A percentile compares a stretch with the other conserved stretches of the same genome.
Conservation (phyloP, 2,797 vertebrate species). For the Enteromius paludinosus region DNA sequence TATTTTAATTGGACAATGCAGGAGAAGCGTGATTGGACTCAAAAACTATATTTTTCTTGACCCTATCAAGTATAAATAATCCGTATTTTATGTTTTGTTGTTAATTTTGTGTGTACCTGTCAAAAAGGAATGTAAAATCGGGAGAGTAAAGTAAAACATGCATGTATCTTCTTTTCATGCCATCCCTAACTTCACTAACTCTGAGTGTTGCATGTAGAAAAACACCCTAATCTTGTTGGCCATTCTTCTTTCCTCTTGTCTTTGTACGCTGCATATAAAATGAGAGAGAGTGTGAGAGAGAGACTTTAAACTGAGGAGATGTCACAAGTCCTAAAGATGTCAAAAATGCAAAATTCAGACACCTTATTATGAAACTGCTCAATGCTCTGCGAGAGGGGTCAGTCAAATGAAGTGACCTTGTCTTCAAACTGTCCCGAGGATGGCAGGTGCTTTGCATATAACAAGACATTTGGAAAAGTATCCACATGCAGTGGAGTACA, state of each 20-base stretch:
- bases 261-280: slow-evolving; percentile 5
- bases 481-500: slow-evolving; percentile 35
- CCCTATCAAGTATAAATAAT: not conserved
- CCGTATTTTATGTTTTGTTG: not conserved
- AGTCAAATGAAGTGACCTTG: slow-evolving; percentile 59
- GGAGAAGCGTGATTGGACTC: too few species aligned
- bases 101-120: not conserved
- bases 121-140: not conserved
- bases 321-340: not conserved
- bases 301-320: slow-evolving; percentile 23
- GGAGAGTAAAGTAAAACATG: not conserved
- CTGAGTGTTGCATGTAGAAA: not conserved
- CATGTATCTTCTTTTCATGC: not conserved
- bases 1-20: too few species aligned
- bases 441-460: slow-evolving; percentile 66
- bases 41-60: too few species aligned
- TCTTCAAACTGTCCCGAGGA: slow-evolving; percentile 61
- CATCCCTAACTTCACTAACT: not conserved
- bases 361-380: slow-evolving; percentile 47
- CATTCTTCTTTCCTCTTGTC: not conserved
- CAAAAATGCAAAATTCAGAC: slow-evolving; percentile 35
- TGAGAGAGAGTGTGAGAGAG: slow-evolving; percentile 2
- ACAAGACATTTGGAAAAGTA: slow-evolving; percentile 55
- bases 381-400: slow-evolving; percentile 59
- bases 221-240: not conserved